phyloP scores from a whole-genome alignment of 2,113 vertebrate genomes.

The Thunnus thynnus region DNA sequence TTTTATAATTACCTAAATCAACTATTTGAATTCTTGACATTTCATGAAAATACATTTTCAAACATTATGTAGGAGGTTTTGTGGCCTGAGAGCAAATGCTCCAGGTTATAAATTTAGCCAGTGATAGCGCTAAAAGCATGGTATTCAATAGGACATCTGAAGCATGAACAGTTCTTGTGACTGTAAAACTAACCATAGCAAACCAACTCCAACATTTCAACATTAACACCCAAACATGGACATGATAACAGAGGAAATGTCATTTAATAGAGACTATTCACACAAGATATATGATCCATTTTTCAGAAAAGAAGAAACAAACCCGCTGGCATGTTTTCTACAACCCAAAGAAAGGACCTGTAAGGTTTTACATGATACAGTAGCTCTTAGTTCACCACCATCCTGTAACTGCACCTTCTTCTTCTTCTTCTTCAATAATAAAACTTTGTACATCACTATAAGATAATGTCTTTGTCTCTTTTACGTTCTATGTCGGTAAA shows the following conservation, averaged over 20 bases:
- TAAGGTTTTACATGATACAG: slow-evolving; percentile 52
- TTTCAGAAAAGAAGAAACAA: slow-evolving; percentile 45
- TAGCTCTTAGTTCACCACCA: slow-evolving; percentile 43
- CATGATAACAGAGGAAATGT: background rate
- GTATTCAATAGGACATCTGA: slow-evolving; percentile 20
- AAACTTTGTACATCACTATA: slow-evolving; percentile 78
- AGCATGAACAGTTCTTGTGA: slow-evolving; percentile 41
- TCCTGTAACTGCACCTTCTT: slow-evolving; percentile 70
- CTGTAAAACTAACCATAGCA: slow-evolving; percentile 17
- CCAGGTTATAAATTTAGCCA: slow-evolving; percentile 2
- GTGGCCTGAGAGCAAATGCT: slow-evolving; percentile 19
- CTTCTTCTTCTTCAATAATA: slow-evolving; percentile 69
- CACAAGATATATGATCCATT: slow-evolving; percentile 25
- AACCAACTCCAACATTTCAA: slow-evolving; percentile 27
- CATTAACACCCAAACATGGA: slow-evolving; percentile 11
- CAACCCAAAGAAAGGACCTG: slow-evolving; percentile 48
- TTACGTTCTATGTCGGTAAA: background rate
- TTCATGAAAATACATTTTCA: slow-evolving; percentile 50
- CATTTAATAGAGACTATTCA: slow-evolving; percentile 33
- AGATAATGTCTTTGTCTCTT: slow-evolving; percentile 1
- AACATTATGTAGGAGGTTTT: background rate
- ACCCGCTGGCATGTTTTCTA: slow-evolving; percentile 71
- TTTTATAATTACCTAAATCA: slow-evolving; percentile 40
- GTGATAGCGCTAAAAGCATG: slow-evolving; percentile 37
- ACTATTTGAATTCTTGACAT: slow-evolving; percentile 22